Percentiles rank a stretch among this genome's conserved stretches.
Evolutionary conservation across 2,113 vertebrate genomes (phyloP).

Genomic region (Meleagris gallopavo): DNA sequence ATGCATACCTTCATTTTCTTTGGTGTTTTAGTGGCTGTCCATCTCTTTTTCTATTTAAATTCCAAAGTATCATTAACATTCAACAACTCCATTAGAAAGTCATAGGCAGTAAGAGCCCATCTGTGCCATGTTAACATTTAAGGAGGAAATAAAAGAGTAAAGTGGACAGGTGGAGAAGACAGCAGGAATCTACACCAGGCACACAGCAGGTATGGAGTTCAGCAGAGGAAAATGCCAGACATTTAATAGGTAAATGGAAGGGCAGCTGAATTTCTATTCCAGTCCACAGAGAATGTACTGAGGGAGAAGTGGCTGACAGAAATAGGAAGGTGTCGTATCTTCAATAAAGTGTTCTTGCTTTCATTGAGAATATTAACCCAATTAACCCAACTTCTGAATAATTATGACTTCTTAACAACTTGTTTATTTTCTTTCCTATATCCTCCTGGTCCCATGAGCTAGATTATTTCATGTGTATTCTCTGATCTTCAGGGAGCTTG

Average conservation of each 20-base stretch:
- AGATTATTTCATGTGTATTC: not conserved
- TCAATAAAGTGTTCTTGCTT: slow-evolving; percentile 20
- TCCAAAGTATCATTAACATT: slow-evolving; percentile 58
- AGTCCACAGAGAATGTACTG: not conserved
- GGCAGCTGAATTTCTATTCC: slow-evolving; percentile 47
- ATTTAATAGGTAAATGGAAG: slow-evolving; percentile 68
- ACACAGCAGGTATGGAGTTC: slow-evolving; percentile 55
- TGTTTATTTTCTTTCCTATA: not conserved
- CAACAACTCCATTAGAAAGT: slow-evolving; percentile 66
- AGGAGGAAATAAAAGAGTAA: slow-evolving; percentile 69
- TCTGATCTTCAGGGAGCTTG: not conserved
- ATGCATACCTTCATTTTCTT: slow-evolving; percentile 41
- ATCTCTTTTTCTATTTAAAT: slow-evolving; percentile 38
- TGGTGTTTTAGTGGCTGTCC: not conserved
- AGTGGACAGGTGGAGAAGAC: slow-evolving; percentile 65
- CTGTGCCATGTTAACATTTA: slow-evolving; percentile 68
- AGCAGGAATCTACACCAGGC: slow-evolving; percentile 58
- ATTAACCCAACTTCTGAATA: slow-evolving; percentile 36
- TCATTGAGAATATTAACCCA: slow-evolving; percentile 40
- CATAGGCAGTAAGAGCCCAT: slow-evolving; percentile 59
- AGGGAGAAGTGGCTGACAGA: slow-evolving; percentile 7
- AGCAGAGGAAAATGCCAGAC: slow-evolving; percentile 60
- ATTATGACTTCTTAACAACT: not conserved
- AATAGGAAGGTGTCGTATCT: slow-evolving; percentile 9
- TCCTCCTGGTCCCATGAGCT: not conserved